These are phyloP conservation scores for Guaruba guarouba DNA, from an alignment of 2,113 vertebrate species.

Conservation along the genomic window DNA sequence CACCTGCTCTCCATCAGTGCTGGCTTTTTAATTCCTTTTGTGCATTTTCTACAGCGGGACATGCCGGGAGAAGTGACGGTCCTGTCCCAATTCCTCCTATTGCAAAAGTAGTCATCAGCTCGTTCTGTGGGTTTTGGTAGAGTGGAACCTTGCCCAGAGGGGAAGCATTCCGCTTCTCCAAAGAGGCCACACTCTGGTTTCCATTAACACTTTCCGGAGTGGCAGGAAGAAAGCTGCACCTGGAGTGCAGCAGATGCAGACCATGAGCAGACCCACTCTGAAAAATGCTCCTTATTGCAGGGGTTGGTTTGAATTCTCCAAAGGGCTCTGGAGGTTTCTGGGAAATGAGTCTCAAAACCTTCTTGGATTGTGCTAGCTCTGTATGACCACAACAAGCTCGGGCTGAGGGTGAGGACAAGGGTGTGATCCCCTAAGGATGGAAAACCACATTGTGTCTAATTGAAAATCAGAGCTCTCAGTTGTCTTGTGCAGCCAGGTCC, in stretches of 20 bases:
- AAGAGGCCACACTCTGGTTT: background rate
- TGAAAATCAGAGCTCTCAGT: background rate
- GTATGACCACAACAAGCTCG: background rate
- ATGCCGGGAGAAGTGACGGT: background rate
- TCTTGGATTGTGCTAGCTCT: background rate
- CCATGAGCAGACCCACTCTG: background rate
- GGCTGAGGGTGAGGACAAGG: background rate
- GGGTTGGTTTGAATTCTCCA: background rate
- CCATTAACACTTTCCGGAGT: background rate
- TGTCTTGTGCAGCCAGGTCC: background rate
- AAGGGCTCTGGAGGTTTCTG: background rate
- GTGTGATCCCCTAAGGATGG: background rate
- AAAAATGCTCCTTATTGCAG: background rate
- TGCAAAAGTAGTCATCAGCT: background rate
- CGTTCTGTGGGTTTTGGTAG: too few relatives aligned
- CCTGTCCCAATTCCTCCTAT: background rate
- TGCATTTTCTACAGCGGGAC: accelerated
- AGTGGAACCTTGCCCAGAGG: background rate
- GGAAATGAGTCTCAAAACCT: accelerated
- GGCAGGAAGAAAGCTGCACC: too few relatives aligned
- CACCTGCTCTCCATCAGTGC: accelerated
- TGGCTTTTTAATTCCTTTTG: background rate
- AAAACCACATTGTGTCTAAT: accelerated
- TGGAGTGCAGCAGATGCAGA: background rate
- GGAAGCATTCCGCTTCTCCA: background rate